Percentiles rank a stretch among this genome's conserved stretches.
Evolutionary conservation across 1,140 invertebrate genomes (phyloP).

Genomic region (Gryon sp.): DNA sequence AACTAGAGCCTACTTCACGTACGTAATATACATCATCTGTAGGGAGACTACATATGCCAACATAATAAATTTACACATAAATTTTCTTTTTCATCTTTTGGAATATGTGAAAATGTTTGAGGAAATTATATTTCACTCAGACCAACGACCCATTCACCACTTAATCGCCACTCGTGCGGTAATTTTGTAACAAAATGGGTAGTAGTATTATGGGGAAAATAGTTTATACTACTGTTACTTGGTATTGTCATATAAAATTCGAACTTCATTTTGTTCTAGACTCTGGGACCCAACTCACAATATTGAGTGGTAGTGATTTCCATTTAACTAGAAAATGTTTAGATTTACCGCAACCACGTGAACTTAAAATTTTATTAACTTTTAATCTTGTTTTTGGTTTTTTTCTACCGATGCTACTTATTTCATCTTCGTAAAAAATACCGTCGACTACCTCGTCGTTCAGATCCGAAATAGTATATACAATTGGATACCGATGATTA

Average conservation of each 20-base stretch:
- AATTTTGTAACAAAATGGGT: constrained; percentile 50
- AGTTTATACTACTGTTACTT: constrained; percentile 55
- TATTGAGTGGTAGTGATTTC: constrained; percentile 20
- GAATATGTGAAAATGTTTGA: constrained; percentile 30
- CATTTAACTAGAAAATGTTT: neutral
- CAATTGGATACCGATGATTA: neutral
- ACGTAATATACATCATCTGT: too few relatives aligned
- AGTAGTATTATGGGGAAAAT: constrained; percentile 56
- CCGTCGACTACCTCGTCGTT: neutral
- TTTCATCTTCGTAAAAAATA: neutral
- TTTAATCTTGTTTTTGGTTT: neutral
- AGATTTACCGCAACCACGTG: neutral
- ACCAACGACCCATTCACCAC: constrained; percentile 37
- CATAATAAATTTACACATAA: too few relatives aligned
- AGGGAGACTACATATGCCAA: too few relatives aligned
- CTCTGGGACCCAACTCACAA: constrained; percentile 19
- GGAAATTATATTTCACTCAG: constrained; percentile 55
- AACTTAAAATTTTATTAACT: neutral
- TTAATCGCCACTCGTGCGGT: constrained; percentile 27
- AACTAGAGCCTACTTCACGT: too few relatives aligned
- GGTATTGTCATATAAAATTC: constrained; percentile 35
- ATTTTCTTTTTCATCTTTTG: neutral
- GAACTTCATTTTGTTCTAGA: constrained; percentile 13
- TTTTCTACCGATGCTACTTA: neutral
- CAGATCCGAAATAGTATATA: neutral